Base-by-base conservation (phyloP, 2,113 vertebrate species). In the Chloebia gouldiae region DNA sequence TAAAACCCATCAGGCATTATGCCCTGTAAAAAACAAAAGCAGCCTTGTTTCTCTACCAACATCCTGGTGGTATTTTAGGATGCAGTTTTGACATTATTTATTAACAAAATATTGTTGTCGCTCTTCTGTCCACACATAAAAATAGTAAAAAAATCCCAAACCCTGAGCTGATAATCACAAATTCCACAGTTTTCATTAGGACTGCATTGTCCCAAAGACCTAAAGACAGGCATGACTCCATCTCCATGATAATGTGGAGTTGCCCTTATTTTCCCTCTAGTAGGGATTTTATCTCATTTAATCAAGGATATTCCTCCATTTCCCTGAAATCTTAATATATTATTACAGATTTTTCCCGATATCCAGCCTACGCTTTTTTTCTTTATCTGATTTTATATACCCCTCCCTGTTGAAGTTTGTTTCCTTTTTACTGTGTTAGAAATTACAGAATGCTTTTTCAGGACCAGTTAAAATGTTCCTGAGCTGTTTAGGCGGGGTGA, bases 11-110 rank as follows among this genome's bases (percentile, higher is more conserved):
- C 93, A 95, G 95, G 85, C 88, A 81, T 93, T 92, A 88, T 0
- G 8, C 79, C 82, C 91, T 82, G 73, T 78, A 90, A 89, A 83
- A 97, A 95, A 97, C 94, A 98, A 98, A 96, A 95, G 75, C 92
- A 93, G 81, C 57, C 88, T 97, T 97, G 92, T 97, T 97, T 97
- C 92, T 89, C 72, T 89, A 65, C 65, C 7, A 88, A 77, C 92
- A 84, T 93, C 84, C 90, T 59, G 49, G 69, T 92, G 86, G 22
- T 93, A 57, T 95, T 97, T 90, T 64, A 94, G 84, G 88, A 95
- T 93, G 86, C 84, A 51, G n/a, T 83, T 94, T 68, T 96, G 92
- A 85, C 82, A 82, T 82, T 90, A 64, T 94, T 95, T 97, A 72
- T 95, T 92, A 88, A 83, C 39, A 91, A 95, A 90, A 81, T 84